These are phyloP conservation scores for Phrynocephalus vlangalii DNA, from an alignment of 2,797 vertebrate genomes.

Conservation along the genomic window DNA sequence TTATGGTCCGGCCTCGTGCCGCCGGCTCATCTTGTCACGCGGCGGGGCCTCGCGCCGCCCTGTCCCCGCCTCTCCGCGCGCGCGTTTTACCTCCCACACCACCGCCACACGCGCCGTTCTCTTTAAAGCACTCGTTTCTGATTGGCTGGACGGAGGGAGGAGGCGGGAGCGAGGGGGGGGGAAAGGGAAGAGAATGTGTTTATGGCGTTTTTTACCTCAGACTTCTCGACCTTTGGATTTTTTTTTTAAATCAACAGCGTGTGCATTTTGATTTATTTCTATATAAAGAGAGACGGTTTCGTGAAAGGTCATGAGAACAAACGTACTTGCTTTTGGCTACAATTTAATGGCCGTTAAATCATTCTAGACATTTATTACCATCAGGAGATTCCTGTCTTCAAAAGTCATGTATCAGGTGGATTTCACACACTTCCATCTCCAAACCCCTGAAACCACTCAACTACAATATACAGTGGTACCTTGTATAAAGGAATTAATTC, in stretches of 20 bases:
- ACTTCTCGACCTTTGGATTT: neutral
- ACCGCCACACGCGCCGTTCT: neutral
- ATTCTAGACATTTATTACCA: no score
- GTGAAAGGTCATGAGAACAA: no score
- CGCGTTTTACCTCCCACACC: neutral
- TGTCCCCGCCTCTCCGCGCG: neutral
- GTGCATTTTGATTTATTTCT: neutral
- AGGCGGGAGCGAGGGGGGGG: neutral
- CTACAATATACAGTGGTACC: no score
- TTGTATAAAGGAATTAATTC: no score
- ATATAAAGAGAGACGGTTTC: no score
- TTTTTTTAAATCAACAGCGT: neutral
- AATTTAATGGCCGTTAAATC: no score
- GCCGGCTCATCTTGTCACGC: constrained; percentile 71
- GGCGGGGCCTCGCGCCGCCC: constrained; percentile 41
- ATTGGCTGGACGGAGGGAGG: constrained; percentile 5
- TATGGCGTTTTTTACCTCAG: neutral
- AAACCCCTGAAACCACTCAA: no score
- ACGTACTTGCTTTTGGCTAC: no score
- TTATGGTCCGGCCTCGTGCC: constrained; percentile 79
- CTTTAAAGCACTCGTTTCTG: neutral
- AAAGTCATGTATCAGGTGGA: neutral
- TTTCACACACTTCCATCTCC: no score
- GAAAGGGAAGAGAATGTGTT: neutral
- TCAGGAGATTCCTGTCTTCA: neutral